Base-by-base conservation (phyloP, 1,140 invertebrate species). In the Conus ventricosus region DNA sequence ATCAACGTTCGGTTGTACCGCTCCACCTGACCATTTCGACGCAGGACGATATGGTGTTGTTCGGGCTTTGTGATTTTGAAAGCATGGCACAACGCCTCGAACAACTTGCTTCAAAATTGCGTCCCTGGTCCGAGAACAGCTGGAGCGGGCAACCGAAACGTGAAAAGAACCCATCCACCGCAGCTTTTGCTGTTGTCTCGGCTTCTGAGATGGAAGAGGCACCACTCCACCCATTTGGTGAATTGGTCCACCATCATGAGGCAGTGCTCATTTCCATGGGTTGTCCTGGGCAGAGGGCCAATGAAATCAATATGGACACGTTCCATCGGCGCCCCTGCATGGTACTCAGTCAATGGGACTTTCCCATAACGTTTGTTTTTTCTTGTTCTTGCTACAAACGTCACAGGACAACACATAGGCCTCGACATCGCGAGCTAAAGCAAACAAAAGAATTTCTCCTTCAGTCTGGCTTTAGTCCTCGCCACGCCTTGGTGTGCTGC, bases 21-120 rank as follows among this genome's bases (percentile, higher is more conserved):
- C 80, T 91, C 89, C 17, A 90, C 87, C 39, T 90, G 91, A 51
- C 91, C 91, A 87, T 92, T 92, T 92, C 23, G 85, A 87, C 51
- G 71, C 17, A 11, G 90, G 89, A 17, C 85, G 85, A 53, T 91
- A 90, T 8, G 90, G 91, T 10, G 91, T 90, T 27, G 91, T 91
- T 23, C 88, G 67, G 4, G 89, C 75, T 71, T 92, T 89, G n/a
- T 23, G 17, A 57, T 91, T 89, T 20, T 90, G 60, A 7, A 90
- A 11, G 85, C 11, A 15, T 85, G 4, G 87, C 89, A 90, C 6
- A 90, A n/a, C n/a, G 51, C 53, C 76, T 27, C 13, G 54, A 90
- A 87, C 25, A 89, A 20, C n/a, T 89, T 17, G 54, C 89, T 90
- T 87, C 87, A 51, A 90, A 90, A 71, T 90, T 89, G 0, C 67